Conservation (phyloP, 2,888 invertebrate species). For the Schizaphis graminum region DNA sequence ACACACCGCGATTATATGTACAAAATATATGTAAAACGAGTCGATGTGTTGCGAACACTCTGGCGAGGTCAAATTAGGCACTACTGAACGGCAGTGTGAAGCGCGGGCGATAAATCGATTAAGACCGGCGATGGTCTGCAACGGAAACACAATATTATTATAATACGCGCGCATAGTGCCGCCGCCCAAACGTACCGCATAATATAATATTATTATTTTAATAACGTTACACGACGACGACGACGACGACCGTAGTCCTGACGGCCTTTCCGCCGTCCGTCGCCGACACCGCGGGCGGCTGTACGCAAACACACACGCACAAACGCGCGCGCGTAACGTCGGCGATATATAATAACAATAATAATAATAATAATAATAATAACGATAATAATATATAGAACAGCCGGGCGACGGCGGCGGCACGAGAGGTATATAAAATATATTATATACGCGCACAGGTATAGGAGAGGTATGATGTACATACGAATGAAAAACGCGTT, state of each 20-base stretch:
- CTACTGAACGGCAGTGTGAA: no score
- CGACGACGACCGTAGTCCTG: no score
- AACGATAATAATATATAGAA: slow-evolving; percentile 14
- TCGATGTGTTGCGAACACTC: not conserved
- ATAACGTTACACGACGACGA: not conserved
- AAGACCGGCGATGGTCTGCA: not conserved
- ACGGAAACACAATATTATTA: not conserved
- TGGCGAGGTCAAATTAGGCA: not conserved
- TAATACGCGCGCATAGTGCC: not conserved
- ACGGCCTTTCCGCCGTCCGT: not conserved
- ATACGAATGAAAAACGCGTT: slow-evolving; percentile 58
- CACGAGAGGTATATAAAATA: slow-evolving; percentile 14
- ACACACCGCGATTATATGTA: no score
- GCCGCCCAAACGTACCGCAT: not conserved
- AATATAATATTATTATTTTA: not conserved
- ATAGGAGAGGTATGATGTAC: not conserved
- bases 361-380: slow-evolving; percentile 8
- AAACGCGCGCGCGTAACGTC: not conserved
- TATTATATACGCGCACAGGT: not conserved
- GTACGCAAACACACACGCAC: not conserved
- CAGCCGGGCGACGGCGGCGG: not conserved
- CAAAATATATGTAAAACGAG: not conserved
- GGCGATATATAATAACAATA: slow-evolving; percentile 4
- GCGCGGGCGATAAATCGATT: slow-evolving; percentile 44
- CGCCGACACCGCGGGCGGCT: not conserved